Evolutionary conservation across 2,888 invertebrate species (phyloP), one percentile per base, ranked within the genome.

Genomic region (Allolobophora icterica): DNA sequence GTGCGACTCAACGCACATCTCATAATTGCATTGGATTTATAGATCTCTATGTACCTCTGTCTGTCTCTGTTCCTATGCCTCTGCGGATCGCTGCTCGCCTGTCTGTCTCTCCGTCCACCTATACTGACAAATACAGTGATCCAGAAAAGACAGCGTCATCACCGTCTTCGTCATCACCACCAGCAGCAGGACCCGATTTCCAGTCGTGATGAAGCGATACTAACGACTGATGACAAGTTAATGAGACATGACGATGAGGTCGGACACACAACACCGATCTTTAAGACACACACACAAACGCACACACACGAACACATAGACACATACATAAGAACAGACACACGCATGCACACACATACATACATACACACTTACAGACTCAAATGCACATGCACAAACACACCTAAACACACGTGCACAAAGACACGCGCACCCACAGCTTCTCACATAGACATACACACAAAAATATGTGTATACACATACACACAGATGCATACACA

Each of bases 161-260:
- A 52, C 24, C 24, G 15, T 15, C 52, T 1, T 21, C 21, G 4
- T 19, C 3, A 52, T 3, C 30, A 71, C 1, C 30, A 71, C 0
- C 71, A 52, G 52, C 52, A 52, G 52, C 52, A 52, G 52, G 2
- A 24, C 24, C 24, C 6, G 71, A 13, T n/a, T n/a, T n/a, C 71
- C 5, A 71, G 30, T 17, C 11, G 30, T 71, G 87, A 87, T 87
- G 34, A 38, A 24, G 87, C 38, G 87, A 87, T 35, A 38, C 87
- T 35, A 87, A 87, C 24, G 35, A 35, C 87, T 34, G 35, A 19
- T 5, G 87, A 35, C 87, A 87, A 30, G 34, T 87, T 35, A 87
- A 87, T 87, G 87, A 87, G 87, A 87, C 87, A 24, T 34, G 35
- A 38, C 87, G 87, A 87, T 87, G 38, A 87, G 35, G 34, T 87